Evolutionary conservation across 2,888 invertebrate genomes (phyloP), one percentile per base, ranked within the genome.

Genomic region (Tortrix viridana): DNA sequence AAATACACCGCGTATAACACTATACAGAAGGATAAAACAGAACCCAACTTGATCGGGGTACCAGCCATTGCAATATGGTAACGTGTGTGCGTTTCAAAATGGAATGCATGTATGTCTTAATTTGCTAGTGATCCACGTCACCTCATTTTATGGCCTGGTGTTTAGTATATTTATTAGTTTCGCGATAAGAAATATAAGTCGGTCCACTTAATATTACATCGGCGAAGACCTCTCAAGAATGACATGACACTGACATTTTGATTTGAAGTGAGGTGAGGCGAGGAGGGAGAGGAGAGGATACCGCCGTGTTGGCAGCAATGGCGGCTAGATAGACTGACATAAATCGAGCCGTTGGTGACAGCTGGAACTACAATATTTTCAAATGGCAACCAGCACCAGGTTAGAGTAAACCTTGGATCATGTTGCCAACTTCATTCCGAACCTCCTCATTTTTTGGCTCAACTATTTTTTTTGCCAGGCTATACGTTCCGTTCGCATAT

Each of bases 1-100:
- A 82, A 84, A 75, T 86, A 91, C 49, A 89, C 73, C 47, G 90
- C 89, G 67, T 89, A 91, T 12, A 90, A 71, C 63, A 89, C 80
- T 19, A 88, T 74, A 76, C 81, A 85, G 65, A 90, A 81, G 7
- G 90, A 88, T 54, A 89, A 70, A 67, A 89, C 71, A 32, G 89
- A 82, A 68, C 89, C 89, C 53, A 89, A 84, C 68, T 90, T 91
- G 14, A 88, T 74, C 60, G 88, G 83, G 62, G 79, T 80, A 60
- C 88, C 88, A 70, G 88, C 86, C 91, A 92, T 91, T 74, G 74
- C 84, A 72, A 68, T 67, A 55, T 69, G 62, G 65, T 63, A 72
- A 69, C 48, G 64, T 64, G 69, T 26, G 69, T 64, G 69, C 70
- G 65, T 67, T 71, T 67, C 62, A 69, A 75, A 80, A 65, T 85